Conservation (phyloP, 2,888 invertebrate species). For the Protophormia terraenovae region DNA sequence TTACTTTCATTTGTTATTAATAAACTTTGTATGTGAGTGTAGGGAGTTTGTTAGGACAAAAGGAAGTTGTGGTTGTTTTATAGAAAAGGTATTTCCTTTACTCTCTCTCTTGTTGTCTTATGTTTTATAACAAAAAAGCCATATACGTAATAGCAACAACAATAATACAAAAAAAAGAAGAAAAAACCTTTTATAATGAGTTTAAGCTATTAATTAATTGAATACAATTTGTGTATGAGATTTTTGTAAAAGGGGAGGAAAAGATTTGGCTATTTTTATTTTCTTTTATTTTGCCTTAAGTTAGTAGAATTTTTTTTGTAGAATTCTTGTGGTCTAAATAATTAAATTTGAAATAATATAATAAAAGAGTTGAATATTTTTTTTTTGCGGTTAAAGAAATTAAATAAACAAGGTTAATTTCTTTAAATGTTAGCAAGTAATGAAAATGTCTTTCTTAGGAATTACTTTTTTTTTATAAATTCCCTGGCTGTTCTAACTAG, state of each 20-base stretch:
- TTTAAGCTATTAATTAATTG: slow-evolving; percentile 68
- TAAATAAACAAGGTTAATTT: too few relatives aligned
- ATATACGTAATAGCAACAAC: background rate
- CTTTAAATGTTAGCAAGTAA: too few relatives aligned
- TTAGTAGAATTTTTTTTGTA: background rate
- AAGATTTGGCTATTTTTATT: background rate
- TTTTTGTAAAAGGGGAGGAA: background rate
- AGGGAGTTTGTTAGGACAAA: slow-evolving; percentile 26
- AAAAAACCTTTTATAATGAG: slow-evolving; percentile 62
- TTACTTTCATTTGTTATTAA: slow-evolving; percentile 28
- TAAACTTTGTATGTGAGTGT: background rate
- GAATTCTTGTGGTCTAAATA: background rate
- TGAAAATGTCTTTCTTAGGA: too few relatives aligned
- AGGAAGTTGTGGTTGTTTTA: slow-evolving; percentile 15
- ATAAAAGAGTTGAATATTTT: background rate
- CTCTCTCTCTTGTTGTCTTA: too few relatives aligned
- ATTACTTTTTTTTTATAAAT: too few relatives aligned
- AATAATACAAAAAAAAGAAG: slow-evolving; percentile 21
- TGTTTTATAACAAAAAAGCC: background rate
- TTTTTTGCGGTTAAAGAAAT: too few relatives aligned
- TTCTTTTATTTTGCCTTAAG: background rate
- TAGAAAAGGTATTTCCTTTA: slow-evolving; percentile 21
- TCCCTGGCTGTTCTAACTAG: too few relatives aligned
- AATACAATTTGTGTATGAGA: slow-evolving; percentile 58
- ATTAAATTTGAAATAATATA: background rate